Base-by-base conservation (phyloP, 2,797 vertebrate genomes). In the Anguilla obscura region DNA sequence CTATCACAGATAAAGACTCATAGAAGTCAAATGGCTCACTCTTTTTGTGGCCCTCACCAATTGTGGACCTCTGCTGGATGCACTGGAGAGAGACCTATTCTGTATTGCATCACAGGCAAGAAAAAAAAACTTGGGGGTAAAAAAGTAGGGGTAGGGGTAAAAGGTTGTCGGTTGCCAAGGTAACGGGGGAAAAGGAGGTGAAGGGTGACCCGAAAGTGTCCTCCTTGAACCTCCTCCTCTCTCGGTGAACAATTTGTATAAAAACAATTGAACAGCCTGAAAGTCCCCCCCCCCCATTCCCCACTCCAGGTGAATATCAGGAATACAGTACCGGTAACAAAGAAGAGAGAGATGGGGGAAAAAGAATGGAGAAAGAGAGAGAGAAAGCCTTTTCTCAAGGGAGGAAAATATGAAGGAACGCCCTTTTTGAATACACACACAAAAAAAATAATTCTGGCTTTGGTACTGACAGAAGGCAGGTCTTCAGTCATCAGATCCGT, bases 301-400 rank as follows among this genome's bases (percentile, higher is more conserved):
- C 36, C 36, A 40, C 36, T 40, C 5, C 0, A 82, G 24, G 3
- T 50, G 40, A 82, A 82, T 82, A 10, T 50, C 1, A 48, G 79
- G 24, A 48, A 50, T 45, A n/a, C 40, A 50, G 45, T 40, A 45
- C 3, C 8, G 21, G 45, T 5, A 82, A 50, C 16, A 50, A 50
- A 48, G 21, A n/a, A 40, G 27, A 80, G 76, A 80, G 36, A 50
- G 7, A 50, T 16, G 33, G 12, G 33, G 33, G 50, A 9, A 82
- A 27, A 79, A 24, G 1, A 33, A 40, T n/a, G 14, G 74, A 48
- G 40, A 40, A 9, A 40, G 30, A 80, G 79, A 48, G 40, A 50
- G 24, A 18, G 36, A 82, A 80, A 82, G 45, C 79, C 18, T 82
- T 50, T 82, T 82, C 79, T 82, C 79, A 82, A n/a, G 79, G 45